These are phyloP conservation scores for Hyalella azteca DNA, from an alignment of 2,888 invertebrate genomes.

Conservation along the genomic window DNA sequence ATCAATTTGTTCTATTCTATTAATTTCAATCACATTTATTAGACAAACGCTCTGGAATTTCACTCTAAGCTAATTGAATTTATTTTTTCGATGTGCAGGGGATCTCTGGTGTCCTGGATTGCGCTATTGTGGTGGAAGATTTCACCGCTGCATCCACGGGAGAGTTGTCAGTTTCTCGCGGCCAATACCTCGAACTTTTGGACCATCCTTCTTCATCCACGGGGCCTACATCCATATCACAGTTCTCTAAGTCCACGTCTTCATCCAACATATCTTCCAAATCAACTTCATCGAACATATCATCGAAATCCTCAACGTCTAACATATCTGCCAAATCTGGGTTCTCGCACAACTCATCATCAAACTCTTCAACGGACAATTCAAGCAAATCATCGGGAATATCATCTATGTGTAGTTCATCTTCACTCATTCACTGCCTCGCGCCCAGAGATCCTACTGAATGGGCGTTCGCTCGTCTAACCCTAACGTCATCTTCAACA, in stretches of 20 bases:
- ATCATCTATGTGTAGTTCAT: constrained; percentile 20
- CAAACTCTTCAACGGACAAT: not conserved
- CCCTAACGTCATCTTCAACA: not conserved
- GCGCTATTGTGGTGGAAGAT: constrained; percentile 90
- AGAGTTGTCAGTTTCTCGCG: constrained; percentile 84
- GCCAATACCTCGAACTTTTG: constrained; percentile 91
- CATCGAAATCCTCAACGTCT: constrained; percentile 7
- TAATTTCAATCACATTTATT: no score
- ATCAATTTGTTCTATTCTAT: no score
- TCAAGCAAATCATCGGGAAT: not conserved
- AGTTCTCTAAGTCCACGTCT: constrained; percentile 22
- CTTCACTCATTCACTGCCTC: constrained; percentile 14
- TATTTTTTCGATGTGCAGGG: not conserved
- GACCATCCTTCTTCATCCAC: constrained; percentile 73
- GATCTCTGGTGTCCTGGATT: constrained; percentile 69
- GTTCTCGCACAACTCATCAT: constrained; percentile 1
- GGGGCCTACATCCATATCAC: not conserved
- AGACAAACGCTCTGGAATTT: no score
- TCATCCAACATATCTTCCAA: constrained; percentile 31
- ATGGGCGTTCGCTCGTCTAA: constrained; percentile 14
- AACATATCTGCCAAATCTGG: constrained; percentile 8
- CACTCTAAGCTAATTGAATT: no score
- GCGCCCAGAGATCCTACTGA: constrained; percentile 30
- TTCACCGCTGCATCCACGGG: constrained; percentile 75
- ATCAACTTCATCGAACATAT: constrained; percentile 16